Evolutionary conservation across 1,140 invertebrate species (phyloP).

Genomic region (Drosophila tsacasi): DNA sequence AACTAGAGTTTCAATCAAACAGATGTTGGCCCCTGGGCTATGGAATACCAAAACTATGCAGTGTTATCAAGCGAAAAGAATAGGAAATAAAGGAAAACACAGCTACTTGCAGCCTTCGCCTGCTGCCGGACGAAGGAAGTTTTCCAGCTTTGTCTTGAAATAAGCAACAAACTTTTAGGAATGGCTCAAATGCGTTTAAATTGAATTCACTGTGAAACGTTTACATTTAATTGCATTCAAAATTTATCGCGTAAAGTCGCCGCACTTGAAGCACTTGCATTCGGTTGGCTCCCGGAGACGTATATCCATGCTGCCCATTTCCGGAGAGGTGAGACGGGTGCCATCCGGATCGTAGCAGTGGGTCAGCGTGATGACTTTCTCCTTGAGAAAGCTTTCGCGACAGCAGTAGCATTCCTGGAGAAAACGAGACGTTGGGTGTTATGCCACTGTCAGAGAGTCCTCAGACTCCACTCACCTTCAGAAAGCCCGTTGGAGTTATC

Average conservation of each 20-base stretch:
- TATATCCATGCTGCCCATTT: slow-evolving; percentile 90
- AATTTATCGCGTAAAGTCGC: slow-evolving; percentile 88
- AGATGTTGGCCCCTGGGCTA: slow-evolving; percentile 29
- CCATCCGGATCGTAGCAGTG: slow-evolving; percentile 96
- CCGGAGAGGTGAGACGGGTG: slow-evolving; percentile 88
- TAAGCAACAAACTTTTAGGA: neutral
- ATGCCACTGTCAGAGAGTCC: neutral
- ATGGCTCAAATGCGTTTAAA: slow-evolving; percentile 3
- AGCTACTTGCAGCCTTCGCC: too few species aligned
- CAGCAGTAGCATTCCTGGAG: slow-evolving; percentile 96
- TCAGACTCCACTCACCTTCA: slow-evolving; percentile 89
- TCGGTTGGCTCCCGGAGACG: slow-evolving; percentile 93
- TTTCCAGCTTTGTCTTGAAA: neutral
- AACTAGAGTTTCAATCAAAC: slow-evolving; percentile 26
- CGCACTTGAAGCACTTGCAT: slow-evolving; percentile 95
- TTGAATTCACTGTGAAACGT: slow-evolving; percentile 18
- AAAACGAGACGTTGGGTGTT: neutral
- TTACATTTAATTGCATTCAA: slow-evolving; percentile 9
- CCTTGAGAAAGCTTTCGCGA: slow-evolving; percentile 93
- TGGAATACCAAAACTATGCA: slow-evolving; percentile 3
- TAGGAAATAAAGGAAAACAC: neutral
- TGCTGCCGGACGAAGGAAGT: neutral
- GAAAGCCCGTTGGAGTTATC: slow-evolving; percentile 93
- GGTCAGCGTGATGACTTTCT: slow-evolving; percentile 91
- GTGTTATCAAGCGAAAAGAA: neutral